A percentile compares a stretch with the other conserved stretches of the same genome.
Conservation (phyloP, 1,140 invertebrate species). For the Leptoteleia sp. region DNA sequence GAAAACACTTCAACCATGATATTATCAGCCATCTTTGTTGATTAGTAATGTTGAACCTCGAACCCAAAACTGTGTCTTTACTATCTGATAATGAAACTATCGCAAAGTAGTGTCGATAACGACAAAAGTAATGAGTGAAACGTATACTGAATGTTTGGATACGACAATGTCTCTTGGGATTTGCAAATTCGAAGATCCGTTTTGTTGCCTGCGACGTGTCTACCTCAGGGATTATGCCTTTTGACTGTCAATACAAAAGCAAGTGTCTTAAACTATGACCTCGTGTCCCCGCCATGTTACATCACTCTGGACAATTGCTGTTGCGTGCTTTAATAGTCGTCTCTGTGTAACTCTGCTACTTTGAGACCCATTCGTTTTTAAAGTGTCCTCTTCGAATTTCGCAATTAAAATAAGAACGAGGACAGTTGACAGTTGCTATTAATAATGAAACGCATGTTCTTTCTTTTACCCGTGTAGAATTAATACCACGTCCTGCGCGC, state of each 20-base stretch:
- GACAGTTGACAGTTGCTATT: neutral
- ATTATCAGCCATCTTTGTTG: constrained; percentile 18
- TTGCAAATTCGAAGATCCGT: constrained; percentile 38
- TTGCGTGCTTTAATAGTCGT: too few species aligned
- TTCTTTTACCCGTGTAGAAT: constrained; percentile 82
- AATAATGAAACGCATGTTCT: neutral
- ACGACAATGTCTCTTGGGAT: constrained; percentile 16
- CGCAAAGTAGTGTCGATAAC: constrained; percentile 47
- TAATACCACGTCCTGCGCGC: constrained; percentile 91
- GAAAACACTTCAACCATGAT: too few species aligned
- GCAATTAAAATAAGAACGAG: neutral
- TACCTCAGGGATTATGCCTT: constrained; percentile 6
- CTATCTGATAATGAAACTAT: constrained; percentile 45
- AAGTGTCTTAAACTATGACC: constrained; percentile 1
- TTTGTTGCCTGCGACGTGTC: constrained; percentile 26
- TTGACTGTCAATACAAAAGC: neutral
- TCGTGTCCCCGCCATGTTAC: too few species aligned
- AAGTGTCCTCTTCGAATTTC: constrained; percentile 13
- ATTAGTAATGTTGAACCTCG: constrained; percentile 51
- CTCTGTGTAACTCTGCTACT: too few species aligned
- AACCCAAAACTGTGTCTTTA: constrained; percentile 42
- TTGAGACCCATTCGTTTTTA: constrained; percentile 6
- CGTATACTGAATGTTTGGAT: constrained; percentile 37
- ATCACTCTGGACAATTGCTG: too few species aligned
- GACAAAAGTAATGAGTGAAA: constrained; percentile 38